Percentiles rank a stretch among this genome's conserved stretches.
phyloP scores from a whole-genome alignment of 2,888 invertebrate species.

The Sesamia inferens region DNA sequence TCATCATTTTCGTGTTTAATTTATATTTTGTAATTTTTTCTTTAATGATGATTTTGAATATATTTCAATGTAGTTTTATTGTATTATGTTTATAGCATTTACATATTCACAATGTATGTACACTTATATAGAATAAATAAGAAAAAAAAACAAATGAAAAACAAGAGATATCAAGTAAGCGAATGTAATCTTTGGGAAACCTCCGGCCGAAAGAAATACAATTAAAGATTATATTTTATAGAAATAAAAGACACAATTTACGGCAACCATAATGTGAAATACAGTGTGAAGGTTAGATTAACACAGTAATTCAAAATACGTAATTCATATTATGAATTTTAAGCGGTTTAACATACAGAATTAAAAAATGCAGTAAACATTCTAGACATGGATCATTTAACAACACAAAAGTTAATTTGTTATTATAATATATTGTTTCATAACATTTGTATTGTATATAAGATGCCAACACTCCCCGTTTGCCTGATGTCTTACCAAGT shows the following conservation, averaged over 20 bases:
- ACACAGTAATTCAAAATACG: neutral
- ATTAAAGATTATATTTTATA: slow-evolving; percentile 1
- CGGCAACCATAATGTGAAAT: slow-evolving; percentile 14
- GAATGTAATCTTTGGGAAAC: slow-evolving; percentile 21
- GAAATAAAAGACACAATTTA: slow-evolving; percentile 15
- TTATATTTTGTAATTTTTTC: too few species aligned
- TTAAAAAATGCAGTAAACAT: neutral
- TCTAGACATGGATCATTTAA: neutral
- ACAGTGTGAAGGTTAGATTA: neutral
- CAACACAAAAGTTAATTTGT: neutral
- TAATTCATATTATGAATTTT: neutral
- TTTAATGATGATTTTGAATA: too few species aligned
- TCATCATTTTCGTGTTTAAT: too few species aligned
- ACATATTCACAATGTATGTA: neutral
- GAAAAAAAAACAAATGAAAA: slow-evolving; percentile 8
- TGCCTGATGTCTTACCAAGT: too few species aligned
- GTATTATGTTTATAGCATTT: too few species aligned
- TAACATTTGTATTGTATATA: too few species aligned
- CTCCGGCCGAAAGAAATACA: slow-evolving; percentile 36
- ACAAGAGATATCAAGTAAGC: slow-evolving; percentile 16
- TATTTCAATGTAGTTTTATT: too few species aligned
- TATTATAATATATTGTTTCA: neutral
- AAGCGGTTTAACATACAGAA: neutral
- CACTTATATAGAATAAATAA: neutral
- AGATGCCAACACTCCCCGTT: too few species aligned